Base-by-base conservation (phyloP, 2,888 invertebrate species). In the Leucozona laternaria region DNA sequence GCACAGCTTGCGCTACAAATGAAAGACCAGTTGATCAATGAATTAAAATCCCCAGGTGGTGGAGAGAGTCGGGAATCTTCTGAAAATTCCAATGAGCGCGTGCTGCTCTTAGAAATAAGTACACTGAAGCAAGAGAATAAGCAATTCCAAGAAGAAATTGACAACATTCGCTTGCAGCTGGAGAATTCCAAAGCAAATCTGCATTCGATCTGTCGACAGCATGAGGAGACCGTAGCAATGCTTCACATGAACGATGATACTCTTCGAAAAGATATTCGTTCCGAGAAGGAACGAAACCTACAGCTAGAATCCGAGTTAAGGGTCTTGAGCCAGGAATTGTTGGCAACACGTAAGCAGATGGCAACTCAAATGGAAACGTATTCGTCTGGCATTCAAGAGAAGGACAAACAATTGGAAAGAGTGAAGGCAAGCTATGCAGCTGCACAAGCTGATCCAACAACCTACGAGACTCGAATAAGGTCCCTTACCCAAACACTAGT, bases 401-500 rank as follows among this genome's bases (percentile, higher is more conserved):
- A 91, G 88, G 95, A 95, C 70, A 89, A 91, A 2, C 84, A 85
- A 25, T n/a, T 88, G 5, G 95, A 95, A 90, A 93, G 95, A 82
- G 93, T 94, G 20, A 88, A 82, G 11, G 55, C 83, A 8, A 93
- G 93, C 84, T 91, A 95, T 17, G 91, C 70, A 15, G 88, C 77
- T 17, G 28, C 89, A 0, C 93, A 93, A 88, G 90, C 90, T 31
- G 81, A 87, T 31, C 82, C 87, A 15, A 72, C 57, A 13, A 37
- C 70, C 8, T 89, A 89, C 34, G 91, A 91, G 57, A 88, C 87
- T 2, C 92, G 94, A 58, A 92, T 95, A 11, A 93, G 94, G 60
- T 93, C 94, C 2, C 93, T 98, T 17, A 97, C 98, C 0, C 96
- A 97, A 90, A 96, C 96, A 57, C 93, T 98, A 43, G 96, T 98